These are phyloP conservation scores for Neodiprion pinetum DNA, from an alignment of 1,140 invertebrate genomes.

Conservation along the genomic window DNA sequence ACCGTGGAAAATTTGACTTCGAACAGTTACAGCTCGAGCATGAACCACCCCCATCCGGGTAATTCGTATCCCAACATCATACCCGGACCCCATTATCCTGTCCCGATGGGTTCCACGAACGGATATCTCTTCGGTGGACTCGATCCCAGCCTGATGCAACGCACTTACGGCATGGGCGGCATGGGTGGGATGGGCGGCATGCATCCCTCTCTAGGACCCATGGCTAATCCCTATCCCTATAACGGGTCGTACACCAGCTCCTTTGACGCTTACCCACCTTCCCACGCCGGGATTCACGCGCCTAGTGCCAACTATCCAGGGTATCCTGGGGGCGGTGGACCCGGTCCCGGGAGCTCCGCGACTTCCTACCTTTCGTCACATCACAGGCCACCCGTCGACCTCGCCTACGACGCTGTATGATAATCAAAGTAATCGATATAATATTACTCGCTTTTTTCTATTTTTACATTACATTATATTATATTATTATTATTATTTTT, in stretches of 20 bases:
- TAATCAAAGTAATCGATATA: conserved; percentile 49
- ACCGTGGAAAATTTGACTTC: conserved; percentile 59
- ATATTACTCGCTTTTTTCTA: conserved; percentile 1
- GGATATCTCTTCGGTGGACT: conserved; percentile 56
- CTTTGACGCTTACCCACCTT: conserved; percentile 55
- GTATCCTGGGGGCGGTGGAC: conserved; percentile 26
- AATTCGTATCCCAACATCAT: conserved; percentile 55
- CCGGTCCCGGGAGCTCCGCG: conserved; percentile 47
- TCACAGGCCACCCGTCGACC: conserved; percentile 57
- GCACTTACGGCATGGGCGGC: conserved; percentile 53
- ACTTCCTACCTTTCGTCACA: conserved; percentile 56
- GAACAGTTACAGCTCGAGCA: conserved; percentile 58
- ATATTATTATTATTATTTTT: too few relatives aligned
- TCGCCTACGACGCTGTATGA: conserved; percentile 61
- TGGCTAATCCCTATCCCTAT: conserved; percentile 57
- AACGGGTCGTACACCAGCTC: conserved; percentile 57
- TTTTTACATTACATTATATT: neutral
- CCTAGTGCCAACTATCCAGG: conserved; percentile 57
- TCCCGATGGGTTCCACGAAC: conserved; percentile 54
- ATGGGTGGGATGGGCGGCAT: conserved; percentile 43
- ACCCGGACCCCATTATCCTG: conserved; percentile 56
- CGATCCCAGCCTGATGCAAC: conserved; percentile 58
- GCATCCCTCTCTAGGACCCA: conserved; percentile 56
- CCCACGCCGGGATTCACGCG: conserved; percentile 52
- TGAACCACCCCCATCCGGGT: conserved; percentile 46